phyloP scores from a whole-genome alignment of 2,113 vertebrate genomes.

The Suncus etruscus region DNA sequence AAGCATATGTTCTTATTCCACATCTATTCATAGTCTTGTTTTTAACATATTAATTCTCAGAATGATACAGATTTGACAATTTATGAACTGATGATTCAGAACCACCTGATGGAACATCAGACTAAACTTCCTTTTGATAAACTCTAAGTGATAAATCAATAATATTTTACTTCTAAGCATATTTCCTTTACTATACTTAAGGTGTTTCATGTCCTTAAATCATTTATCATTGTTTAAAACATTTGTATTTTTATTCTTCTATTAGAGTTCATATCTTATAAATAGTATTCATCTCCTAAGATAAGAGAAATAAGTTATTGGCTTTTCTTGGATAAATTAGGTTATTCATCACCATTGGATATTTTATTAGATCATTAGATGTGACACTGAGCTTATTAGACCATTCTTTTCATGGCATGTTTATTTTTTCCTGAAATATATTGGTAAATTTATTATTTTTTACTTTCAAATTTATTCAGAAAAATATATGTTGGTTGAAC shows the following conservation, averaged over 20 bases:
- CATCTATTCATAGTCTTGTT: not conserved
- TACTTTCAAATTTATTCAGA: not conserved
- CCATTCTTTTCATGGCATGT: not conserved
- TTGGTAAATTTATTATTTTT: not conserved
- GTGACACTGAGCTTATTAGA: not conserved
- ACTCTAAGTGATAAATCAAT: not conserved
- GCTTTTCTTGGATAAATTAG: not conserved
- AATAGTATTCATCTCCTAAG: not conserved
- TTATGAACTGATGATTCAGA: not conserved
- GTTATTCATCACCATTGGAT: not conserved
- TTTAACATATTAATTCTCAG: not conserved
- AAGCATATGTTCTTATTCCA: not conserved
- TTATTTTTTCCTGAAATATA: not conserved
- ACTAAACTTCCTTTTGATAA: not conserved
- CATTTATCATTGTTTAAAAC: not conserved
- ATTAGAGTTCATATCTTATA: not conserved
- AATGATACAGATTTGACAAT: not conserved
- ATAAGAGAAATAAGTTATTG: not conserved
- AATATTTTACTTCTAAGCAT: conserved; percentile 22
- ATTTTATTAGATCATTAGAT: conserved; percentile 7
- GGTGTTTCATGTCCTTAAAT: not conserved
- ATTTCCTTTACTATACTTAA: not conserved
- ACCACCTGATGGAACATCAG: not conserved
- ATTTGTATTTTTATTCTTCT: not conserved
- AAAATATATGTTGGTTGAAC: not conserved